Conservation (phyloP, 1,140 invertebrate genomes). For the Phymorhynchus buccinoides region DNA sequence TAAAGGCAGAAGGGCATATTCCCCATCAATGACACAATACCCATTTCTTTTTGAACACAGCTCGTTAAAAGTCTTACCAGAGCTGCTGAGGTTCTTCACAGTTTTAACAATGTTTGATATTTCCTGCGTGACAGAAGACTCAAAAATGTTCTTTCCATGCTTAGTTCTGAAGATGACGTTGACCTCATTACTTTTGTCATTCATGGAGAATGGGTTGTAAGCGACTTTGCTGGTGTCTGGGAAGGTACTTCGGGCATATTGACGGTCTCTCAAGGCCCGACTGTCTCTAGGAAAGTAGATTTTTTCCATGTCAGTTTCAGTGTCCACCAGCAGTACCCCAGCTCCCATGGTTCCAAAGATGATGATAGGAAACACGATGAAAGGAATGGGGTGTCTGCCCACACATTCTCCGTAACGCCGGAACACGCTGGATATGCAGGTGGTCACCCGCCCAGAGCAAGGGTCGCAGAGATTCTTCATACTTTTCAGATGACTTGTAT, state of each 20-base stretch:
- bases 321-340: not conserved
- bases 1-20: not conserved
- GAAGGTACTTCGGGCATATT: not conserved
- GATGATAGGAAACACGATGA: constrained; percentile 35
- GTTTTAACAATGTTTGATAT: not conserved
- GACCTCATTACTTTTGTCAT: not conserved
- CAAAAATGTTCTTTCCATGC: not conserved
- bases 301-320: constrained; percentile 17
- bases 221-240: constrained; percentile 2
- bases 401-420: constrained; percentile 22
- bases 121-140: not conserved
- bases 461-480: constrained; percentile 37
- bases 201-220: constrained; percentile 9
- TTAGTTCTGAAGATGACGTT: constrained; percentile 1
- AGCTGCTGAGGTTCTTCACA: constrained; percentile 6
- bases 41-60: not conserved
- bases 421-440: not conserved
- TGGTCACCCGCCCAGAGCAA: not conserved
- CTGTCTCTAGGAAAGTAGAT: constrained; percentile 34
- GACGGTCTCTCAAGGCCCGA: not conserved
- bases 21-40: not conserved
- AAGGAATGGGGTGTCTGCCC: constrained; percentile 21
- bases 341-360: constrained; percentile 25
- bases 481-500: no score
- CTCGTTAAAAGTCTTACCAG: not conserved